Evolutionary conservation across 2,797 vertebrate species (phyloP), one percentile per base, ranked within the genome.

Genomic region (Clarias pachynema): DNA sequence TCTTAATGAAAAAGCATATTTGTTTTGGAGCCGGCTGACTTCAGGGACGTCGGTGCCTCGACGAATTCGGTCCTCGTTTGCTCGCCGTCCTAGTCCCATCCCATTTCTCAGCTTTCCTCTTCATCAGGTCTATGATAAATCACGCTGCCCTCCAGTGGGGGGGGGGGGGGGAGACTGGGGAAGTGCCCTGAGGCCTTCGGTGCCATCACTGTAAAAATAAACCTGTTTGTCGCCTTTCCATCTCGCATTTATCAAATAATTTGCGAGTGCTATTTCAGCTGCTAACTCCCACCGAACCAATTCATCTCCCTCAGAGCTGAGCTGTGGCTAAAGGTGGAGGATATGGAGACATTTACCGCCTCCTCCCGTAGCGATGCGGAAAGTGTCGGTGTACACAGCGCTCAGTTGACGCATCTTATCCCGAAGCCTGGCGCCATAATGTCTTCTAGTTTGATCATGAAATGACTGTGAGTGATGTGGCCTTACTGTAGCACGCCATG

Each of bases 271-370:
- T 94, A 93, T 94, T 94, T 94, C 94, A 95, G 93, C 95, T 93
- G 87, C 93, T 60, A 88, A 75, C 95, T 95, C 95, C 94, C 94
- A 86, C 84, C 94, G 95, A 95, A 94, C 96, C 96, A 95, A 96
- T 96, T 96, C 96, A 95, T 96, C 95, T 96, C 95, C 95, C 95
- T 95, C 94, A 95, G 95, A 96, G 95, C 95, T 95, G 94, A 95
- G 95, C 95, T 94, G 93, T 93, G 94, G 93, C 94, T 96, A 95
- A 96, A 91, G 89, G 90, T 91, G 92, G 91, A 94, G 94, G 93
- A 94, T 93, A 91, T 75, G 83, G 92, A 91, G 94, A 93, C 91
- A 91, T 93, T 92, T 91, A 94, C 91, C 93, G 94, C 96, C 95
- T 95, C 94, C 85, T 88, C 57, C 14, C 2, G 29, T 72, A 26